phyloP scores from a whole-genome alignment of 2,888 invertebrate genomes.

The Polylopha cassiicola region DNA sequence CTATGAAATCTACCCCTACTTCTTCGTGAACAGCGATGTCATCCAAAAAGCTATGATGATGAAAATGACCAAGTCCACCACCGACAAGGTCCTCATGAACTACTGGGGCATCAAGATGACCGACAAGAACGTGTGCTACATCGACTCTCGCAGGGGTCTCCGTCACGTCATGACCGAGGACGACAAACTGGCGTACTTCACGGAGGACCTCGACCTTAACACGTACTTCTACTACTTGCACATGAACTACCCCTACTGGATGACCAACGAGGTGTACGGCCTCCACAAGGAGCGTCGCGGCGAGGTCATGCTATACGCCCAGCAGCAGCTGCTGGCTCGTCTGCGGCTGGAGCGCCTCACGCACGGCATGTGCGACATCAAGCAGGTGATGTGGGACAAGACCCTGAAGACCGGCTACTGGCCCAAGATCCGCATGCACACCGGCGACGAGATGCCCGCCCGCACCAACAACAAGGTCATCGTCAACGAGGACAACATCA shows the following conservation, averaged over 20 bases:
- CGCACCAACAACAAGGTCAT: conserved; percentile 62
- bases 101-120: conserved; percentile 71
- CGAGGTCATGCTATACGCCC: conserved; percentile 77
- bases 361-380: conserved; percentile 69
- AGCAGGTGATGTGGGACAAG: conserved; percentile 63
- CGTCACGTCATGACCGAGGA: conserved; percentile 77
- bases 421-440: conserved; percentile 76
- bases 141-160: conserved; percentile 82
- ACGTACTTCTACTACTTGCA: conserved; percentile 82
- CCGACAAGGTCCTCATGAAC: conserved; percentile 70
- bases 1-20: conserved; percentile 87
- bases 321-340: conserved; percentile 81
- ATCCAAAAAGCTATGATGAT: conserved; percentile 82
- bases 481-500: conserved; percentile 46
- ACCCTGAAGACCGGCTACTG: conserved; percentile 73
- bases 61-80: conserved; percentile 78
- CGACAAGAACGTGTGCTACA: conserved; percentile 77
- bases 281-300: conserved; percentile 72
- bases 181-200: conserved; percentile 82
- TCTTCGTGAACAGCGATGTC: conserved; percentile 84
- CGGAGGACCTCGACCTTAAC: conserved; percentile 87
- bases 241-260: conserved; percentile 83
- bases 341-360: conserved; percentile 68
- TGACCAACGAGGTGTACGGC: conserved; percentile 74
- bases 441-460: conserved; percentile 76